Evolutionary conservation across 2,888 invertebrate species (phyloP), one percentile per base, ranked within the genome.

Genomic region (Nomada fabriciana): DNA sequence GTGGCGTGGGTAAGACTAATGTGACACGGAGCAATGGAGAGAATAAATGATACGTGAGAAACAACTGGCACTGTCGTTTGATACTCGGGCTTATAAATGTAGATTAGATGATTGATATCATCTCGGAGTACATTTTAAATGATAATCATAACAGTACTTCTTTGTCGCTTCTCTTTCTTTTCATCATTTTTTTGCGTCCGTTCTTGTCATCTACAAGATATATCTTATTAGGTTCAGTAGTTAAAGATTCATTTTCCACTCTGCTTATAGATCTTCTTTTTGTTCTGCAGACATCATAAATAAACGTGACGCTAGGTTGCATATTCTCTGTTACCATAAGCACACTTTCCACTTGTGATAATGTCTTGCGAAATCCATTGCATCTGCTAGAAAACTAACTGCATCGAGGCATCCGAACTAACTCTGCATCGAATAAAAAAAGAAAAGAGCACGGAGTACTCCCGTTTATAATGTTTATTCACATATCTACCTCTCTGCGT

Each of bases 1-100:
- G 20, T 50, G 15, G 70, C 52, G 65, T 68, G 70, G 81, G 81
- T 83, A 83, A 81, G 75, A 71, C 10, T 69, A 74, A 50, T 83
- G 83, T 67, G 81, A 83, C 57, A 80, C 72, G 68, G 57, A 69
- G 2, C 69, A 36, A 70, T 70, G 57, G 42, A 36, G 70, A 47
- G 47, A 73, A 73, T 61, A 55, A 70, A 60, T 23, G 76, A 81
- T 77, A 77, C 74, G 77, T 23, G 59, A 57, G 36, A 81, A 47
- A 25, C 43, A 5, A 29, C 53, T 61, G 20, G 25, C 53, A 68
- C 52, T 64, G 43, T 69, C 69, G 25, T 75, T 82, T 80, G 65
- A 74, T 74, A 43, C 42, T 52, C 47, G 60, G 29, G 52, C 13
- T 13, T 50, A 47, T 18, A 15, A 55, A 25, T 15, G 64, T 47